phyloP scores from a whole-genome alignment of 2,113 vertebrate species.

The Campylorhamphus procurvoides region DNA sequence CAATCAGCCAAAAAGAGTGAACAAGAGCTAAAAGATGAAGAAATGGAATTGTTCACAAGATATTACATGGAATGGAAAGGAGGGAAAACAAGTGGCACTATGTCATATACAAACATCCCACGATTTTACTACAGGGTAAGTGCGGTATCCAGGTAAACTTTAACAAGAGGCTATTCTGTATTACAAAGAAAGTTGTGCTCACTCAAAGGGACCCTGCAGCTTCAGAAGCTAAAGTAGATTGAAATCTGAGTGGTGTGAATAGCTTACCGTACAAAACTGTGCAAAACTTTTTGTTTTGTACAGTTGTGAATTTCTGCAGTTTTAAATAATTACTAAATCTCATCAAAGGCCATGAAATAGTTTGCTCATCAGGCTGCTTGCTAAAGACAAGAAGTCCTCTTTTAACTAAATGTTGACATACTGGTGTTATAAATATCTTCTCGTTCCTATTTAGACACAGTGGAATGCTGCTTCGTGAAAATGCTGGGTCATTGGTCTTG shows the following conservation, averaged over 20 bases:
- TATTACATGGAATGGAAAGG: conserved; percentile 94
- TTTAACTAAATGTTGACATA: neutral
- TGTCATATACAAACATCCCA: conserved; percentile 87
- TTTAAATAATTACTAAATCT: neutral
- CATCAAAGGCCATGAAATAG: neutral
- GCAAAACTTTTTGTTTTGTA: neutral
- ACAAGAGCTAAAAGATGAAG: conserved; percentile 90
- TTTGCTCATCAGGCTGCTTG: neutral
- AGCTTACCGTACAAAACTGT: neutral
- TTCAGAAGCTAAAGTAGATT: neutral
- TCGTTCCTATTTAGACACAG: fast-evolving
- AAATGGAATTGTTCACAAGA: conserved; percentile 90
- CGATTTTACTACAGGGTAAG: conserved; percentile 96
- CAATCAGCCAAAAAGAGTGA: conserved; percentile 83
- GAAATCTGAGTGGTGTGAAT: neutral
- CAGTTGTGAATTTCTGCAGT: neutral
- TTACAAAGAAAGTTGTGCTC: neutral
- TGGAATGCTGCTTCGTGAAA: neutral
- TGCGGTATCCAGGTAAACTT: neutral
- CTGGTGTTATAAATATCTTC: fast-evolving
- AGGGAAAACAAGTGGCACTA: conserved; percentile 74
- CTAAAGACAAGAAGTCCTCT: neutral
- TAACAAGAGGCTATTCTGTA: neutral
- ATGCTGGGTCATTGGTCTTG: neutral
- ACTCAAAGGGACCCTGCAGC: neutral